Conservation (phyloP, 1,140 invertebrate genomes). For the Diabrotica virgifera region DNA sequence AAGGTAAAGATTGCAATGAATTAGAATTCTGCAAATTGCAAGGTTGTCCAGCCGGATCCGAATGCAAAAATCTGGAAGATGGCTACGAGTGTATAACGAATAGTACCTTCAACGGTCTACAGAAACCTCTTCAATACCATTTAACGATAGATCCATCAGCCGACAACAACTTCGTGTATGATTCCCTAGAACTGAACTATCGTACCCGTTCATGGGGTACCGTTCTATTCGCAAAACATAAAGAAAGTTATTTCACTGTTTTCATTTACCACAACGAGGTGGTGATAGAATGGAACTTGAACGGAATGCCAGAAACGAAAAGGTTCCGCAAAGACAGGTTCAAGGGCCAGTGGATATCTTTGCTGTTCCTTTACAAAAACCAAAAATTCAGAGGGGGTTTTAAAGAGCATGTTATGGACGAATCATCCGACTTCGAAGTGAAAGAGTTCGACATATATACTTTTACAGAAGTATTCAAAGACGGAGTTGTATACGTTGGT, state of each 20-base stretch:
- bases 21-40: slow-evolving; percentile 88
- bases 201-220: slow-evolving; percentile 73
- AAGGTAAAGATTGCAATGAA: slow-evolving; percentile 88
- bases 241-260: slow-evolving; percentile 65
- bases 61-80: slow-evolving; percentile 82
- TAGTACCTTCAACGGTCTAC: slow-evolving; percentile 76
- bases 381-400: slow-evolving; percentile 55
- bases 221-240: slow-evolving; percentile 58
- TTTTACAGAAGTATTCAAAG: slow-evolving; percentile 58
- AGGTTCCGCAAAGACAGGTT: slow-evolving; percentile 60
- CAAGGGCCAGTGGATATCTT: slow-evolving; percentile 66
- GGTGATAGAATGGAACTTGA: slow-evolving; percentile 64
- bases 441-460: slow-evolving; percentile 53
- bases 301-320: slow-evolving; percentile 48
- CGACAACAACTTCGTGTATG: slow-evolving; percentile 35
- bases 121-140: slow-evolving; percentile 58
- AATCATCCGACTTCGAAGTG: slow-evolving; percentile 49
- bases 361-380: slow-evolving; percentile 57
- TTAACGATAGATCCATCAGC: slow-evolving; percentile 43
- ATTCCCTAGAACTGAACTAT: slow-evolving; percentile 59
- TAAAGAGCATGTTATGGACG: slow-evolving; percentile 52
- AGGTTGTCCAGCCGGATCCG: slow-evolving; percentile 74
- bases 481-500: slow-evolving; percentile 41
- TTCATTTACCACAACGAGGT: slow-evolving; percentile 68
- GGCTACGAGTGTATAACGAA: slow-evolving; percentile 93